Percentiles rank a stretch among this genome's conserved stretches.
These are phyloP conservation scores for Centrocercus urophasianus DNA, from an alignment of 2,113 vertebrate genomes.

Conservation along the genomic window DNA sequence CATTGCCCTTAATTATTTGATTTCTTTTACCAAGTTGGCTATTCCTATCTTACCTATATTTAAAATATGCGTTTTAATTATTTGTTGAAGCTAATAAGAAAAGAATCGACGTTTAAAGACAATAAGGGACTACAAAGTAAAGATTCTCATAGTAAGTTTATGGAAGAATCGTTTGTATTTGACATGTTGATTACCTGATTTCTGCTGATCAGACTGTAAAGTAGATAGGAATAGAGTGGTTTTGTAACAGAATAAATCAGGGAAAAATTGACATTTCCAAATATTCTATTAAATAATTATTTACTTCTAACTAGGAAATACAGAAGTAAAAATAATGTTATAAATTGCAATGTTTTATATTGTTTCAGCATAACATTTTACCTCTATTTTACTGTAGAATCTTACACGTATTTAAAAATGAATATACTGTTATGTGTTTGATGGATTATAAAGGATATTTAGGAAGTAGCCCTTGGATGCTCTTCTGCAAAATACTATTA, in stretches of 20 bases:
- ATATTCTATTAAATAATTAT: neutral
- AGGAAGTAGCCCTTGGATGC: neutral
- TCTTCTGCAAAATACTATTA: neutral
- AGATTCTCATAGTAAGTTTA: neutral
- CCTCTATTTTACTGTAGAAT: neutral
- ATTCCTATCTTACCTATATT: neutral
- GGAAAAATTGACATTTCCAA: neutral
- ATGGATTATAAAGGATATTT: neutral
- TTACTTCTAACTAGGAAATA: neutral
- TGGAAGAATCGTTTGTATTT: neutral
- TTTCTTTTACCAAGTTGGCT: neutral
- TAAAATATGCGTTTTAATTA: neutral
- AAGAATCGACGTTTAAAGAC: neutral
- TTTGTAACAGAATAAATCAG: neutral
- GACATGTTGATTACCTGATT: neutral
- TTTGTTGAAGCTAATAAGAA: neutral
- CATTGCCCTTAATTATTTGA: neutral
- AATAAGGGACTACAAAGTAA: neutral
- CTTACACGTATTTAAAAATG: neutral
- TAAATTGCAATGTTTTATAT: neutral
- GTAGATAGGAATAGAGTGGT: neutral
- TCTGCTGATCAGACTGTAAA: neutral
- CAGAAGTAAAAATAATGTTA: neutral
- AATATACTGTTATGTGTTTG: neutral
- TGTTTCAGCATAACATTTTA: neutral